A percentile compares a stretch with the other conserved stretches of the same genome.
These are phyloP conservation scores for Azorinus chamasolen DNA, from an alignment of 2,888 invertebrate genomes.

Conservation along the genomic window DNA sequence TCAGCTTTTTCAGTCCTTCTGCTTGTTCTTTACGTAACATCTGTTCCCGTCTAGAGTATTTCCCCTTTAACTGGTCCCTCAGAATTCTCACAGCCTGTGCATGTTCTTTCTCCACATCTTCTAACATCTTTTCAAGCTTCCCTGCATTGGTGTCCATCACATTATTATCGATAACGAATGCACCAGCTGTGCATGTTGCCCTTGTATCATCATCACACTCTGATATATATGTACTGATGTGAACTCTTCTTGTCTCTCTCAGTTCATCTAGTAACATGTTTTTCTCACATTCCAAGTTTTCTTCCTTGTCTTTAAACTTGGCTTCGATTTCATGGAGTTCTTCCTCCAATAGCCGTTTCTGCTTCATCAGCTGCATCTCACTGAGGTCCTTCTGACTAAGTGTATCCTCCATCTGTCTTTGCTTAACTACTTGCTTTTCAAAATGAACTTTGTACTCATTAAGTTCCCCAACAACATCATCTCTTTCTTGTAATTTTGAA, in stretches of 20 bases:
- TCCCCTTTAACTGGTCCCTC: conserved; percentile 70
- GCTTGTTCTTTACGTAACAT: conserved; percentile 61
- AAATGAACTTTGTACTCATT: conserved; percentile 70
- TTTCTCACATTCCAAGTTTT: conserved; percentile 76
- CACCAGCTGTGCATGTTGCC: conserved; percentile 48
- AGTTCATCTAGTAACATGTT: conserved; percentile 71
- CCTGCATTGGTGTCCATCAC: conserved; percentile 47
- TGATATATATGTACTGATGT: conserved; percentile 15
- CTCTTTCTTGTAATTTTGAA: conserved; percentile 75
- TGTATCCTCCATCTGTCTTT: conserved; percentile 78
- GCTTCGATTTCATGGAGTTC: conserved; percentile 78
- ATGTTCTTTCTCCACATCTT: conserved; percentile 70
- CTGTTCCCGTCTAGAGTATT: conserved; percentile 63
- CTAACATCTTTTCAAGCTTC: conserved; percentile 62
- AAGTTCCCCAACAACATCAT: conserved; percentile 73
- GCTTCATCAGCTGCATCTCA: conserved; percentile 79
- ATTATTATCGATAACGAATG: conserved; percentile 20
- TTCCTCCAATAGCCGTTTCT: conserved; percentile 79
- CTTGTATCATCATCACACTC: conserved; percentile 48
- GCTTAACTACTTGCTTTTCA: conserved; percentile 72
- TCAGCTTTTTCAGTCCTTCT: conserved; percentile 35
- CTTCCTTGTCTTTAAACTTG: conserved; percentile 77
- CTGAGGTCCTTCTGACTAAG: conserved; percentile 78
- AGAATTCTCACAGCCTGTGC: conserved; percentile 75
- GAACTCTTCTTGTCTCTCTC: conserved; percentile 36